Evolutionary conservation across 2,113 vertebrate species (phyloP).

Genomic region (Martes martes): DNA sequence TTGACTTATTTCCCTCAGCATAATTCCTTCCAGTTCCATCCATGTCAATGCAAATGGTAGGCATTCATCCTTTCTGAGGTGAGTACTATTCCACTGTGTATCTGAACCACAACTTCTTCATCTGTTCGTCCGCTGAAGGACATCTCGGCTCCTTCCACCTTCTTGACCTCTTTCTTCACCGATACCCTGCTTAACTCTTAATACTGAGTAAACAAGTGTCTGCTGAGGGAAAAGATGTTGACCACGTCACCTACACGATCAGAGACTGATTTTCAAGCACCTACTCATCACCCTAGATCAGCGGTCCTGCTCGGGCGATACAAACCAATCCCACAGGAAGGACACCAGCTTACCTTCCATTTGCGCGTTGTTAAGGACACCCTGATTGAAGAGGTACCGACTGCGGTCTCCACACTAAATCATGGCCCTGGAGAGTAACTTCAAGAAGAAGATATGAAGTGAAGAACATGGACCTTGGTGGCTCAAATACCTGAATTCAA

Average conservation of each 20-base stretch:
- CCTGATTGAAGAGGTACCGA: fast-evolving
- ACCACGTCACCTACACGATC: background rate
- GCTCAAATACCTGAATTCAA: background rate
- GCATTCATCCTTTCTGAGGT: too few species aligned
- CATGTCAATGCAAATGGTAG: too few species aligned
- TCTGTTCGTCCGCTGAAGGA: too few species aligned
- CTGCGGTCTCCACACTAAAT: background rate
- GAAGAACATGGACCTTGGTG: background rate
- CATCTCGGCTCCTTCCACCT: too few species aligned
- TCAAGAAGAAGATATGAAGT: background rate
- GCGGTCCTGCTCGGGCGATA: background rate
- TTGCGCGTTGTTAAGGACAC: fast-evolving
- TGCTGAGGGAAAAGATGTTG: background rate
- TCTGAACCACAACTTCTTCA: too few species aligned
- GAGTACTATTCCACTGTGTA: too few species aligned
- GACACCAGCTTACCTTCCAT: background rate
- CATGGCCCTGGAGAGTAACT: background rate
- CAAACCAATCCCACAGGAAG: too few species aligned
- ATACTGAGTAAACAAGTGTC: background rate
- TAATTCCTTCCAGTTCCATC: too few species aligned
- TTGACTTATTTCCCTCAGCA: too few species aligned
- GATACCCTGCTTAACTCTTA: background rate
- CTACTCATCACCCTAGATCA: background rate
- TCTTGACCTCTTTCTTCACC: background rate
- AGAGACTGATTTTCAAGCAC: background rate